Conservation (phyloP, 1,140 invertebrate species). For the Drosophila parabipectinata region DNA sequence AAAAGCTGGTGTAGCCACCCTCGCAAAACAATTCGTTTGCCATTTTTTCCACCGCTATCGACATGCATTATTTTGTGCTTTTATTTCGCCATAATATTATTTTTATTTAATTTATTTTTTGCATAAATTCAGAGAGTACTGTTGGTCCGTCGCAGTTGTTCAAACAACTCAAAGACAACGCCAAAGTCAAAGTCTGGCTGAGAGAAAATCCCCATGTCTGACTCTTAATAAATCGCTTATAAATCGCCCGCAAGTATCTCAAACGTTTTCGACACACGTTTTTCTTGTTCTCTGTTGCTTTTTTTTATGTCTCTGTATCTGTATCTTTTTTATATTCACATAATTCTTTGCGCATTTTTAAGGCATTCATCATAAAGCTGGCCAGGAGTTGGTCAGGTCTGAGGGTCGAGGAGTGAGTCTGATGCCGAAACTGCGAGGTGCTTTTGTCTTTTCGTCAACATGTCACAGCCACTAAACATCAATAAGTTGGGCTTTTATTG, state of each 20-base stretch:
- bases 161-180: conserved; percentile 41
- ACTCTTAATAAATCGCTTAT: conserved; percentile 69
- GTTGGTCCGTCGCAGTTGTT: conserved; percentile 56
- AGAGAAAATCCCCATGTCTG: conserved; percentile 25
- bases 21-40: conserved; percentile 59
- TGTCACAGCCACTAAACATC: conserved; percentile 75
- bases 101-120: conserved; percentile 33
- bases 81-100: conserved; percentile 32
- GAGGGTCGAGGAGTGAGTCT: conserved; percentile 26
- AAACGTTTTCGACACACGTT: conserved; percentile 65
- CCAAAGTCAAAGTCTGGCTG: conserved; percentile 29
- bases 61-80: conserved; percentile 27
- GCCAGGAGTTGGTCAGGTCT: neutral
- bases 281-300: conserved; percentile 40
- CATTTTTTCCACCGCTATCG: conserved; percentile 51
- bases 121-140: conserved; percentile 41
- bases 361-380: conserved; percentile 70
- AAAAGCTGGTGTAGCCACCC: conserved; percentile 26
- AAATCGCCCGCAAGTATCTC: conserved; percentile 67
- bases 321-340: conserved; percentile 19
- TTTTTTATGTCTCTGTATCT: conserved; percentile 5
- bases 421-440: conserved; percentile 43
- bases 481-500: conserved; percentile 60
- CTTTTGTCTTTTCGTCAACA: conserved; percentile 76
- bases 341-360: conserved; percentile 59